phyloP scores from a whole-genome alignment of 2,888 invertebrate genomes.

The Caenorhabditis angaria region DNA sequence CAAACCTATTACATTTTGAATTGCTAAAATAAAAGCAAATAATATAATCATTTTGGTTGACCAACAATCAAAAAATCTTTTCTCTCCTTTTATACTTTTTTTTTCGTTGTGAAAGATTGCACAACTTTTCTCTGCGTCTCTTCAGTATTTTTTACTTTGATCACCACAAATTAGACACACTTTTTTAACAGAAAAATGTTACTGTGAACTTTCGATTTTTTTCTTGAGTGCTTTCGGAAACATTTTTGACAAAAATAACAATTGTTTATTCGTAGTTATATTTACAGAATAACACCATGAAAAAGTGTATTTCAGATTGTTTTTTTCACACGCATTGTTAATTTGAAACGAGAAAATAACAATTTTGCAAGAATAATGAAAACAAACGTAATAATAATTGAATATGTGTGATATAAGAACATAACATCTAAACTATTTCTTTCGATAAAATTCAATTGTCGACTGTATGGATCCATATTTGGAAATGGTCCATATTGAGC shows the following conservation, averaged over 20 bases:
- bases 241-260: not conserved
- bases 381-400: not conserved
- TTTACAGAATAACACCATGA: not conserved
- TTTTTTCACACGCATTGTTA: not conserved
- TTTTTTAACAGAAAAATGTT: not conserved
- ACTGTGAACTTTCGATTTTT: not conserved
- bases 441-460: constrained; percentile 22
- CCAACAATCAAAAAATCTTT: not conserved
- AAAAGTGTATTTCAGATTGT: not conserved
- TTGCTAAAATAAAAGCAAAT: not conserved
- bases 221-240: not conserved
- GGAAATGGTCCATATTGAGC: constrained; percentile 32
- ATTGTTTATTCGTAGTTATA: not conserved
- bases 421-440: constrained; percentile 20
- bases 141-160: not conserved
- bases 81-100: not conserved
- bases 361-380: constrained; percentile 2
- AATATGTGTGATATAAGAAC: not conserved
- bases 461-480: constrained; percentile 22
- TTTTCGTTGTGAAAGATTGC: not conserved
- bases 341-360: not conserved
- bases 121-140: constrained; percentile 3
- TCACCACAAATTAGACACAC: not conserved
- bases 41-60: no score
- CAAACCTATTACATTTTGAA: not conserved